Conservation (phyloP, 2,797 vertebrate species). For the Cyprinella venusta region DNA sequence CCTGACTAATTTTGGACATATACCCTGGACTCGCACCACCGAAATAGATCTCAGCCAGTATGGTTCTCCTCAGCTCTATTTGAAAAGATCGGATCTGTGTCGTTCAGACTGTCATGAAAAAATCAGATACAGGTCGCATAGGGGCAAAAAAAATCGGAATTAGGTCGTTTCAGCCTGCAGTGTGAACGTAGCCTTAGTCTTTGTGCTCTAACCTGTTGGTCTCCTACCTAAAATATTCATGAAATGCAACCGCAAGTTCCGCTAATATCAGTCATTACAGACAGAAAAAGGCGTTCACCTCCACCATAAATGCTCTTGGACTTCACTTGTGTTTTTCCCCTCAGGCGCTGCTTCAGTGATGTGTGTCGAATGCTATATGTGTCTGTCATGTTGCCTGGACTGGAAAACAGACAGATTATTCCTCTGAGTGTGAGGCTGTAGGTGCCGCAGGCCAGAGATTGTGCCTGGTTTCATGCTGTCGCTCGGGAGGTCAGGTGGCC, state of each 20-base stretch:
- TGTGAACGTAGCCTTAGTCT: too few relatives aligned
- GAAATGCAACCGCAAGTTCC: conserved; percentile 7
- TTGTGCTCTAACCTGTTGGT: not conserved
- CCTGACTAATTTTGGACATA: too few relatives aligned
- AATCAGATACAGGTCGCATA: too few relatives aligned
- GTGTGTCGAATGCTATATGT: conserved; percentile 37
- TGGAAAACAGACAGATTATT: conserved; percentile 46
- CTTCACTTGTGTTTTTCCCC: conserved; percentile 16
- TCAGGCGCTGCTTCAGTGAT: conserved; percentile 18
- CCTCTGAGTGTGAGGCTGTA: conserved; percentile 32
- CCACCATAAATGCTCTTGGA: conserved; percentile 17
- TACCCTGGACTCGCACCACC: too few relatives aligned
- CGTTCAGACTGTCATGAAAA: too few relatives aligned
- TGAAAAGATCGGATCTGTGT: too few relatives aligned
- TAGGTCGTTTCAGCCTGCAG: too few relatives aligned
- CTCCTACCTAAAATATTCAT: not conserved
- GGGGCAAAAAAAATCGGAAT: too few relatives aligned
- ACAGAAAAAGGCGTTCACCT: not conserved
- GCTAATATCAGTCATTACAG: not conserved
- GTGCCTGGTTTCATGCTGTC: conserved; percentile 42
- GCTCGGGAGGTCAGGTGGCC: conserved; percentile 55
- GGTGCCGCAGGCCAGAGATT: conserved; percentile 39
- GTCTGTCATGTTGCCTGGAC: conserved; percentile 31
- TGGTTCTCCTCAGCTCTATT: too few relatives aligned
- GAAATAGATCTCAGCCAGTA: too few relatives aligned